A percentile compares a stretch with the other conserved stretches of the same genome.
phyloP scores from a whole-genome alignment of 2,797 vertebrate species.

The Melanotaenia nigrans region DNA sequence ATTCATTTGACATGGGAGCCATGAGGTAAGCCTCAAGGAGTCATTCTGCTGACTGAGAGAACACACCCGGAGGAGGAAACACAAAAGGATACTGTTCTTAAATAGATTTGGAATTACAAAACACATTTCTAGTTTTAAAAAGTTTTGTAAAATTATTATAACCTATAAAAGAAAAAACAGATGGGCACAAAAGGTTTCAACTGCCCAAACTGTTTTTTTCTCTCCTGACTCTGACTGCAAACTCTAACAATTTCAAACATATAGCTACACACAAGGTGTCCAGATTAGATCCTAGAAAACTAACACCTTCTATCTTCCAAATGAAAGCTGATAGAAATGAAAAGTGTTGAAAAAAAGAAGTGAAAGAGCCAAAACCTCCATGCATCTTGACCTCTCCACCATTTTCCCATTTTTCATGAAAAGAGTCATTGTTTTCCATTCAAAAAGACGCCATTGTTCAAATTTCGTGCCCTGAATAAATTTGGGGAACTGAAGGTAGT shows the following conservation, averaged over 20 bases:
- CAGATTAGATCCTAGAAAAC: slow-evolving; percentile 30
- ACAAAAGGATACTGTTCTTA: not conserved
- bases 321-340: slow-evolving; percentile 30
- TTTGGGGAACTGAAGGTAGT: slow-evolving; percentile 60
- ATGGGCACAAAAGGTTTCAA: not conserved
- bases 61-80: not conserved
- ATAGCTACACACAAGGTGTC: not conserved
- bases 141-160: not conserved
- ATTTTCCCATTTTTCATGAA: slow-evolving; percentile 54
- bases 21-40: slow-evolving; percentile 11
- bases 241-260: slow-evolving; percentile 12
- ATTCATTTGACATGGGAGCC: slow-evolving; percentile 14
- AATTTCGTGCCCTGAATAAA: slow-evolving; percentile 44
- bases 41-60: slow-evolving; percentile 2
- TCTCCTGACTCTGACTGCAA: slow-evolving; percentile 26
- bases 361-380: slow-evolving; percentile 55
- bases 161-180: not conserved
- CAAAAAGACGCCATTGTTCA: slow-evolving; percentile 70
- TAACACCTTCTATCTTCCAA: slow-evolving; percentile 19
- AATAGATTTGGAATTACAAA: not conserved
- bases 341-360: slow-evolving; percentile 40
- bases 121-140: not conserved
- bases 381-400: slow-evolving; percentile 46
- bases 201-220: not conserved
- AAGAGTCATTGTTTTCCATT: slow-evolving; percentile 67